These are phyloP conservation scores for Petrocephalus zakoni DNA, from an alignment of 2,113 vertebrate genomes.

Conservation along the genomic window DNA sequence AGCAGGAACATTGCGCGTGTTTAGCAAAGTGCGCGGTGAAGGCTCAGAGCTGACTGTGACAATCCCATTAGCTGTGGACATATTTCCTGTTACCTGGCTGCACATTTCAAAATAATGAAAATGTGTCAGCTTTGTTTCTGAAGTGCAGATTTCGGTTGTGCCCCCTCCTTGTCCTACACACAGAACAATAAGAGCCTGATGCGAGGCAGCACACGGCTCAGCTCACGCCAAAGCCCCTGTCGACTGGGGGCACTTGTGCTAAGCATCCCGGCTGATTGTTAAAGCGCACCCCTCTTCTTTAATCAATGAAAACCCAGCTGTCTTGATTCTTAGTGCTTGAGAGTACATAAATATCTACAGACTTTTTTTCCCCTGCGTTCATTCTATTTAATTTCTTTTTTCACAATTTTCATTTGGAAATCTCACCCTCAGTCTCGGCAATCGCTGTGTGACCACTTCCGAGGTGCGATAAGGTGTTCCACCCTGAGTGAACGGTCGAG, in stretches of 20 bases:
- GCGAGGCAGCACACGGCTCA: conserved; percentile 31
- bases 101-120: not conserved
- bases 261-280: conserved; percentile 56
- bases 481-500: conserved; percentile 33
- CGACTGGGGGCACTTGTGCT: conserved; percentile 42
- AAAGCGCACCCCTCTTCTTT: conserved; percentile 59
- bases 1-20: not conserved
- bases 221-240: conserved; percentile 35
- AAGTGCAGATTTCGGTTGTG: conserved; percentile 17
- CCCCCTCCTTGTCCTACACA: conserved; percentile 27
- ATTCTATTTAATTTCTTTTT: conserved; percentile 17
- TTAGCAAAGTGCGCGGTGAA: not conserved
- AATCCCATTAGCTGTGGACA: not conserved
- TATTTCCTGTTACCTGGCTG: not conserved
- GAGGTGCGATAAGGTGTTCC: conserved; percentile 36
- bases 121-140: not conserved
- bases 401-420: conserved; percentile 28
- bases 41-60: not conserved
- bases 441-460: conserved; percentile 43
- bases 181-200: conserved; percentile 30
- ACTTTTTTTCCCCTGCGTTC: conserved; percentile 31
- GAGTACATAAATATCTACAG: conserved; percentile 59
- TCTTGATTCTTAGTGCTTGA: conserved; percentile 55
- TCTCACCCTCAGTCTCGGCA: conserved; percentile 35
- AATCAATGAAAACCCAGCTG: conserved; percentile 62